phyloP scores from a whole-genome alignment of 1,140 invertebrate genomes.

The Lepidurus packardi region DNA sequence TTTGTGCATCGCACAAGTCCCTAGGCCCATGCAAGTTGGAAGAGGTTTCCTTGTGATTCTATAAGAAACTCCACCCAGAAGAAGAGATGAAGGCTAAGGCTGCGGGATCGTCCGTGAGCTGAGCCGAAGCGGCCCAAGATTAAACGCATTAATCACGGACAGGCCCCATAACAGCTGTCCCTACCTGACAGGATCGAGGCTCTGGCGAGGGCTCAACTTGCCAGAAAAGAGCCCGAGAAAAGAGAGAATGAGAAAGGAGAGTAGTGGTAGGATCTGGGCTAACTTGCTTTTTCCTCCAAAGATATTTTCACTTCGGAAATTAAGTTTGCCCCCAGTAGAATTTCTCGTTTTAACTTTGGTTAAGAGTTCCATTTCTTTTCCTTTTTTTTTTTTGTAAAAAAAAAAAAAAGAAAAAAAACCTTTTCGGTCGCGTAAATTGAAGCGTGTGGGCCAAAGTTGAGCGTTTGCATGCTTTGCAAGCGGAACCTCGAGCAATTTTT shows the following conservation, averaged over 20 bases:
- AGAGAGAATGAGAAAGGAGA: conserved; percentile 19
- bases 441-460: background rate
- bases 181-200: conserved; percentile 20
- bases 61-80: conserved; percentile 1
- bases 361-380: background rate
- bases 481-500: background rate
- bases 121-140: conserved; percentile 16
- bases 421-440: background rate
- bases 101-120: conserved; percentile 16
- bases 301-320: conserved; percentile 22
- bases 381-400: too few species aligned
- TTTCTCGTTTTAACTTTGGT: background rate
- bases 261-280: background rate
- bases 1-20: background rate
- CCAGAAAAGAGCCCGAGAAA: background rate
- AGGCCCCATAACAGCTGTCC: conserved; percentile 14
- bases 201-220: conserved; percentile 20
- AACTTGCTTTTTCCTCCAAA: conserved; percentile 6
- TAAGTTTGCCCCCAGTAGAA: background rate
- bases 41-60: background rate
- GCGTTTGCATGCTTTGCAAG: background rate
- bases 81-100: conserved; percentile 18
- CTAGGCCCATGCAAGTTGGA: conserved; percentile 17
- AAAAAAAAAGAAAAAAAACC: too few species aligned
- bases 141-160: conserved; percentile 19